Base-by-base conservation (phyloP, 2,113 vertebrate species). In the Urocolius indicus region DNA sequence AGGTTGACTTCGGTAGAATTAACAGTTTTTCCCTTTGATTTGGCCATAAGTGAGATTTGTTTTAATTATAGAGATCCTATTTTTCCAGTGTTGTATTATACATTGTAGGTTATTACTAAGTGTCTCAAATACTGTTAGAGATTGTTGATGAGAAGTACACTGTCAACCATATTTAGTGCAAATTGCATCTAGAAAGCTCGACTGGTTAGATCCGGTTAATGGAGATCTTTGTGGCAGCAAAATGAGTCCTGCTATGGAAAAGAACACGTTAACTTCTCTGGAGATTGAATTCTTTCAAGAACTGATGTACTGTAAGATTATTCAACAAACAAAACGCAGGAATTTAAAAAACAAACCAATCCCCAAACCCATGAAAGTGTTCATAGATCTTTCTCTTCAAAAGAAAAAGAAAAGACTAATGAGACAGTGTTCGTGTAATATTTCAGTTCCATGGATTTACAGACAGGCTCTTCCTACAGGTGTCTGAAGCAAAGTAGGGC, bases 101-200 rank as follows among this genome's bases (percentile, higher is more conserved):
- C 41, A 38, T 71, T 55, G 36, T 83, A 76, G 86, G 84, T 90
- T 95, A 95, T 88, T 95, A 95, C 78, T 95, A 96, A 69, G 63
- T 87, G 66, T 96, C 81, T 96, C 86, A 93, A 91, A 93, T 86
- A 92, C 83, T 65, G 85, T 91, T 96, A 97, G 54, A 95, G 93
- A 84, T 94, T 84, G 87, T 92, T 96, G 96, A 96, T 97, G 94
- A 97, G 89, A 95, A 97, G 93, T 94, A 96, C 51, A 93, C 94
- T 54, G 95, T 93, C 97, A 96, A 96, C 94, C 75, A 51, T 95
- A 97, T 94, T 97, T 96, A 98, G 98, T 98, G 98, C 98, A 98
- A 98, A 97, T 75, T 97, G 94, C 93, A 93, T 98, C 95, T 97
- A 97, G 95, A 97, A 97, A 95, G 96, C 95, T 94, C 94, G 94